These are phyloP conservation scores for Condylostylus longicornis DNA, from an alignment of 1,140 invertebrate genomes.

Conservation along the genomic window DNA sequence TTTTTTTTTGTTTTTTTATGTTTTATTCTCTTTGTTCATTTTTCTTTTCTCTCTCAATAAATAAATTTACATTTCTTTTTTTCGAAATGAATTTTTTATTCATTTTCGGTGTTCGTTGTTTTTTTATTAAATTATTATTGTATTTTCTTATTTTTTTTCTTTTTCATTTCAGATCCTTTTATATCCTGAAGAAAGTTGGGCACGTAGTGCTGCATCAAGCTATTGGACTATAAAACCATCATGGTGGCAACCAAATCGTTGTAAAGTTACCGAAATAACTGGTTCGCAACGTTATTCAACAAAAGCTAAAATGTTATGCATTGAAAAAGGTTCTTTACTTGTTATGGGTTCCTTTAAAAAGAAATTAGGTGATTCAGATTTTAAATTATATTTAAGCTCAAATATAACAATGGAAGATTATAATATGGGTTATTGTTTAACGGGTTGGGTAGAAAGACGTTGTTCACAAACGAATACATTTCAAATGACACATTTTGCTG, in stretches of 20 bases:
- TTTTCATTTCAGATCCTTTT: slow-evolving; percentile 49
- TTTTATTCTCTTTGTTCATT: too few relatives aligned
- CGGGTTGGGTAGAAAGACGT: slow-evolving; percentile 68
- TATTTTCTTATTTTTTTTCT: neutral
- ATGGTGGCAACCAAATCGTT: slow-evolving; percentile 67
- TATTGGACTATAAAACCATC: slow-evolving; percentile 76
- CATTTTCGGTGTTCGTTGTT: too few relatives aligned
- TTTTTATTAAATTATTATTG: neutral
- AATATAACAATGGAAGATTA: slow-evolving; percentile 52
- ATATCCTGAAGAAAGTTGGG: slow-evolving; percentile 76
- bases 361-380: slow-evolving; percentile 13
- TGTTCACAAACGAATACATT: slow-evolving; percentile 57
- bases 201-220: slow-evolving; percentile 62
- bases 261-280: slow-evolving; percentile 68
- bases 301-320: slow-evolving; percentile 62
- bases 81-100: too few relatives aligned
- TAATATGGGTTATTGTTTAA: slow-evolving; percentile 78
- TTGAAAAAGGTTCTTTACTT: slow-evolving; percentile 56
- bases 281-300: slow-evolving; percentile 64
- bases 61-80: too few relatives aligned
- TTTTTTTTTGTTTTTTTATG: too few relatives aligned
- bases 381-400: slow-evolving; percentile 30
- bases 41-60: too few relatives aligned
- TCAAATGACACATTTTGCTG: slow-evolving; percentile 73
- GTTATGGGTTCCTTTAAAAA: slow-evolving; percentile 70